Percentiles rank a stretch among this genome's conserved stretches.
Conservation (phyloP, 92 coral and sea anemone genomes). For the Micromussa lordhowensis region DNA sequence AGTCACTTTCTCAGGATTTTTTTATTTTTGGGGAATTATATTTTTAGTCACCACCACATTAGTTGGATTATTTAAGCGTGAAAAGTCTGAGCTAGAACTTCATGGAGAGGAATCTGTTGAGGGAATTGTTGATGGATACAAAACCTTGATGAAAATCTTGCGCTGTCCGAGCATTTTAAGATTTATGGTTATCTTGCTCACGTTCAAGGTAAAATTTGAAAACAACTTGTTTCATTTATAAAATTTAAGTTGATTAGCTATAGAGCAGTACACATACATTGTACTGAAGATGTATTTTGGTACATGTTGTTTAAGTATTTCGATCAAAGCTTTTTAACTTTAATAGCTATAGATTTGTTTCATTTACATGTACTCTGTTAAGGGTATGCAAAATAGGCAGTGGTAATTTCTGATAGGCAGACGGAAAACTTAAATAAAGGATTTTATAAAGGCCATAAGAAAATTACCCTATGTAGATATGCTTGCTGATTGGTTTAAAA, state of each 20-base stretch:
- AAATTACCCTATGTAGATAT: too few relatives aligned
- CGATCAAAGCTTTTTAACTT: too few relatives aligned
- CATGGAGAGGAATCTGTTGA: conserved; percentile 73
- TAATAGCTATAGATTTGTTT: too few relatives aligned
- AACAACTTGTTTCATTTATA: background rate
- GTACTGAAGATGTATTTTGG: too few relatives aligned
- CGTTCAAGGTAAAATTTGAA: conserved; percentile 77
- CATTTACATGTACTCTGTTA: too few relatives aligned
- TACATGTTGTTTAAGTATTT: too few relatives aligned
- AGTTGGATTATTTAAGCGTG: conserved; percentile 89
- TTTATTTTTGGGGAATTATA: conserved; percentile 91
- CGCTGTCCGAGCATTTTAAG: conserved; percentile 81
- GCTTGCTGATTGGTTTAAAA: too few relatives aligned
- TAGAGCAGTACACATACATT: too few relatives aligned
- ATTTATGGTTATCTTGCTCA: conserved; percentile 75
- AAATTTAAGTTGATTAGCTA: background rate
- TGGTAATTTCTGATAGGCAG: too few relatives aligned
- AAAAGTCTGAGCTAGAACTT: conserved; percentile 77
- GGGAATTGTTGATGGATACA: conserved; percentile 84
- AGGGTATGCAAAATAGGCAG: too few relatives aligned
- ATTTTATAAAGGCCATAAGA: too few relatives aligned
- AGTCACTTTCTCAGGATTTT: conserved; percentile 81
- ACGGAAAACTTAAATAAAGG: too few relatives aligned
- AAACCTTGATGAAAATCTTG: conserved; percentile 82
- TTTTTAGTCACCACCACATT: conserved; percentile 88